These are phyloP conservation scores for Anhinga rufa DNA, from an alignment of 2,113 vertebrate genomes.

Conservation along the genomic window DNA sequence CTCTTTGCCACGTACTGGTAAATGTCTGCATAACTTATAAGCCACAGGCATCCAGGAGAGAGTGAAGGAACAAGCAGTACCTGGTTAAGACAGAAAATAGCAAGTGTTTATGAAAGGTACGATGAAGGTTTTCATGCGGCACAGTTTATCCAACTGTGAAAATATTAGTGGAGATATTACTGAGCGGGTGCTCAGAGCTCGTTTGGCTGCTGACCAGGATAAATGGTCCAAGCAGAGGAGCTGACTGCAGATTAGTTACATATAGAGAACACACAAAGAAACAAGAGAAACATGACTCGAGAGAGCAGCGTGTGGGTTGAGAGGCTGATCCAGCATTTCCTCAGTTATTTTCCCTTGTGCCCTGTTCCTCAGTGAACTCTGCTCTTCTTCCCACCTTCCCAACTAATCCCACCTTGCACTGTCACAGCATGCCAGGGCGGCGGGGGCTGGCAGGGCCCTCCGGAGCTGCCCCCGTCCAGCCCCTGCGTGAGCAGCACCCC, in stretches of 20 bases:
- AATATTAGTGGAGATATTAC: conserved; percentile 50
- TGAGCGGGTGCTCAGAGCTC: conserved; percentile 3
- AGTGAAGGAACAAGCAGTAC: conserved; percentile 52
- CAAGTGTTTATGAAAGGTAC: conserved; percentile 20
- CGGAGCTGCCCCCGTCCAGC: no score
- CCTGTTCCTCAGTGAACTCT: background rate
- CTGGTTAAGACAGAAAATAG: conserved; percentile 49
- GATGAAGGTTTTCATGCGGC: conserved; percentile 29
- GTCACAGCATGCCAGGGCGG: background rate
- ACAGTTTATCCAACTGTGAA: conserved; percentile 62
- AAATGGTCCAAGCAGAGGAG: conserved; percentile 33
- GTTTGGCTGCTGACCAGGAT: conserved; percentile 20
- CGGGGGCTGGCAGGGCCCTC: no score
- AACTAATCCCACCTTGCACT: background rate
- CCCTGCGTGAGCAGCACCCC: no score
- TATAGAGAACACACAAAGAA: background rate
- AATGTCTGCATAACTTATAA: conserved; percentile 47
- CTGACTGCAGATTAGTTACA: conserved; percentile 10
- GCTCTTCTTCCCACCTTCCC: background rate
- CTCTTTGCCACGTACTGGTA: conserved; percentile 38
- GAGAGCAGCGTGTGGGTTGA: background rate
- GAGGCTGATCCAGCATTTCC: conserved; percentile 7
- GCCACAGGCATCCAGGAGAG: conserved; percentile 49
- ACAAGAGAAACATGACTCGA: background rate
- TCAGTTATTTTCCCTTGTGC: background rate